Conservation (phyloP, 2,888 invertebrate species). For the Boloria selene region DNA sequence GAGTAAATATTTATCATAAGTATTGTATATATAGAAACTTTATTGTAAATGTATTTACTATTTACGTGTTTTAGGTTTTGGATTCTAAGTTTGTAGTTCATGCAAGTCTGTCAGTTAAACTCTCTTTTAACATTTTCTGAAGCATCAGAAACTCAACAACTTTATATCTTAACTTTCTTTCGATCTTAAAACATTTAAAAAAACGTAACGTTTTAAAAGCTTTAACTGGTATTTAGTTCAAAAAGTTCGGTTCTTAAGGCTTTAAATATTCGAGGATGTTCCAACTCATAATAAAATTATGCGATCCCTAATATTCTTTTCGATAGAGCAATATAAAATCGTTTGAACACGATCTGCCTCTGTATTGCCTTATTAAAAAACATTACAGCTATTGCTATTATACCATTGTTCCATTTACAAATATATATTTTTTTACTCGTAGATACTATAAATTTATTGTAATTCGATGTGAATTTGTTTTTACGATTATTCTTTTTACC, state of each 20-base stretch:
- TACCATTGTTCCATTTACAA: slow-evolving; percentile 14
- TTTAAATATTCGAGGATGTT: slow-evolving; percentile 1
- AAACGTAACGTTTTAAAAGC: no score
- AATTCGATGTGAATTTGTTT: background rate
- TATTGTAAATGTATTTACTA: no score
- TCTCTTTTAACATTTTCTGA: no score
- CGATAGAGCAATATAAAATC: slow-evolving; percentile 17
- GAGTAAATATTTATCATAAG: slow-evolving; percentile 3
- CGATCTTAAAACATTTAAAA: no score
- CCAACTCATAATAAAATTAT: slow-evolving; percentile 8
- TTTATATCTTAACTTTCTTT: no score
- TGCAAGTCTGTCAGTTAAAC: no score
- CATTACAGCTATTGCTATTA: slow-evolving; percentile 21
- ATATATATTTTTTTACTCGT: slow-evolving; percentile 22
- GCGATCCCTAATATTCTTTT: slow-evolving; percentile 4
- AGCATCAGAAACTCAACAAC: no score
- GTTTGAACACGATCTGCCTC: slow-evolving; percentile 14
- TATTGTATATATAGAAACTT: no score
- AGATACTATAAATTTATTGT: background rate
- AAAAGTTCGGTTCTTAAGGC: background rate
- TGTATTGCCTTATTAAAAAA: slow-evolving; percentile 20
- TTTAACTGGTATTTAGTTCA: background rate
- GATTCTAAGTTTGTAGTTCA: no score
- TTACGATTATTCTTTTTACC: background rate
- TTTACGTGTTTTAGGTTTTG: no score